Evolutionary conservation across 2,113 vertebrate species (phyloP).

Genomic region (Ceratotherium simum): DNA sequence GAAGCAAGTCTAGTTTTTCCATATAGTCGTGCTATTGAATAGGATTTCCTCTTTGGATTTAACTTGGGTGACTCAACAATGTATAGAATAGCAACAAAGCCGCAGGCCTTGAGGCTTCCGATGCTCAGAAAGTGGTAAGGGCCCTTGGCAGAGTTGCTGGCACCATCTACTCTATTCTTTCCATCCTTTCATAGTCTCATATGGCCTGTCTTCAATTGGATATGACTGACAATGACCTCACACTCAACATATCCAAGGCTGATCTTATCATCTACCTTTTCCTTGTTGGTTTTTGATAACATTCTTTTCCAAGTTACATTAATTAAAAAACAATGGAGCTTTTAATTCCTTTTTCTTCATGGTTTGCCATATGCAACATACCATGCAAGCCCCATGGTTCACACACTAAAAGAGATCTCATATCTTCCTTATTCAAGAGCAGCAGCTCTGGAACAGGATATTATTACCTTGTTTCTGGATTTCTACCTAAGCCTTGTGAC

Average conservation of each 20-base stretch:
- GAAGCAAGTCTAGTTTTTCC: not conserved
- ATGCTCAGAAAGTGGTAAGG: not conserved
- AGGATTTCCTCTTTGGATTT: slow-evolving; percentile 43
- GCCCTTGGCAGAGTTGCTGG: not conserved
- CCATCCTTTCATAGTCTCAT: not conserved
- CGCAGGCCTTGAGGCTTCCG: not conserved
- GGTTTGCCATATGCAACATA: not conserved
- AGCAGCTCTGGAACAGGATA: not conserved
- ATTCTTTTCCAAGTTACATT: slow-evolving; percentile 54
- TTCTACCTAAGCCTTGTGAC: not conserved
- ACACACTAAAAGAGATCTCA: not conserved
- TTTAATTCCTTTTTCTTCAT: slow-evolving; percentile 36
- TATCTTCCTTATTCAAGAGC: not conserved
- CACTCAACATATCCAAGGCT: not conserved
- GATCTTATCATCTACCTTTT: slow-evolving; percentile 9
- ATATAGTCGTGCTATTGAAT: not conserved
- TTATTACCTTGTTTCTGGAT: not conserved
- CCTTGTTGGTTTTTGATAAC: slow-evolving; percentile 60
- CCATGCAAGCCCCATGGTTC: not conserved
- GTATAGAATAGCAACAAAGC: not conserved
- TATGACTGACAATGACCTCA: slow-evolving; percentile 7
- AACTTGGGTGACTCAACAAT: not conserved
- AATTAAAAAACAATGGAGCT: slow-evolving; percentile 51
- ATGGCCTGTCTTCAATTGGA: not conserved
- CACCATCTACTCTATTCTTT: not conserved